Base-by-base conservation (phyloP, 2,888 invertebrate genomes). In the Diachrysia chrysitis region DNA sequence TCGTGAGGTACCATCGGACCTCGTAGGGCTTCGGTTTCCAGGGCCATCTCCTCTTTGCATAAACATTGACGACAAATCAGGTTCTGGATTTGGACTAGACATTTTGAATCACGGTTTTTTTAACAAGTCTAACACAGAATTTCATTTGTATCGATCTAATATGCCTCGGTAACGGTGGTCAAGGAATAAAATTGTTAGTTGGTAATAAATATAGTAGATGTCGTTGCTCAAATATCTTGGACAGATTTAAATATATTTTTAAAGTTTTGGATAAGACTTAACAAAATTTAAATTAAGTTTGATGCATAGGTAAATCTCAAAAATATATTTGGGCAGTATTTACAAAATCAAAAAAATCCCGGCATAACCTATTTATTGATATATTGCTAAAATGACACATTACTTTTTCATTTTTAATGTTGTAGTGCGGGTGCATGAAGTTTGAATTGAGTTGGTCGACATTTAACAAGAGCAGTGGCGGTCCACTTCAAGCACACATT, bases 21-120 rank as follows among this genome's bases (percentile, higher is more conserved):
- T 83, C n/a, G 71, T 72, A 0, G 91, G 90, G 76, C 90, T 93
- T 66, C 73, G 87, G 16, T 73, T 58, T 61, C 76, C 85, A 51
- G 82, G 88, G 5, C 81, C 84, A 63, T 92, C 92, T 32, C 85
- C 85, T 83, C 83, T 92, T 69, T 89, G 86, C 83, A 92, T 88
- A 73, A 95, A 95, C 91, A 95, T 95, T 10, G 94, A 94, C 2
- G 90, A 82, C 21, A 85, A 75, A 79, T 94, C 93, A 2, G 82
- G 64, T 69, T 95, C 95, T 57, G 85, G 83, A 76, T 89, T 91
- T 46, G 90, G 85, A 78, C 88, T 93, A 69, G 94, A 88, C 95
- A 95, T 95, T 85, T 84, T 85, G 35, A 58, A 32, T 56, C 54
- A 64, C 51, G 63, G 67, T 64, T n/a, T 42, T 16, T 42, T 65